These are phyloP conservation scores for Prolemur simus DNA, from an alignment of 2,113 vertebrate genomes.

Conservation along the genomic window DNA sequence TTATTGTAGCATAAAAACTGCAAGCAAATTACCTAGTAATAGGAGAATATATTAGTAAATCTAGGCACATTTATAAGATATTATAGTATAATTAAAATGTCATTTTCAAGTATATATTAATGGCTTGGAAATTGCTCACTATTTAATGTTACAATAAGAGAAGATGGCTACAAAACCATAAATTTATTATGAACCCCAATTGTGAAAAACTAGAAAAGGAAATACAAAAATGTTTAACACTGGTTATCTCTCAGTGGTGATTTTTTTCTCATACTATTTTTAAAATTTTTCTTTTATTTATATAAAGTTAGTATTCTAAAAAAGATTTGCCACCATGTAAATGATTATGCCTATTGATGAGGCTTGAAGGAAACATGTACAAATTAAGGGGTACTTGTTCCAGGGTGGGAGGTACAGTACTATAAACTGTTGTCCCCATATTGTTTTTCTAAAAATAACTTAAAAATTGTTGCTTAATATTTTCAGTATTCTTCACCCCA, in stretches of 20 bases:
- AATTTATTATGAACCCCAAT: background rate
- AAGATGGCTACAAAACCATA: constrained; percentile 3
- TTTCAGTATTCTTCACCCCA: background rate
- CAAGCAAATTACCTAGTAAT: constrained; percentile 12
- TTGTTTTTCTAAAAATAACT: constrained; percentile 2
- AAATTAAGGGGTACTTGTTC: background rate
- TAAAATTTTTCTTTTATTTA: background rate
- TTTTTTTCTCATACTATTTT: background rate
- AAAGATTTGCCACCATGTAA: background rate
- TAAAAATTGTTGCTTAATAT: background rate
- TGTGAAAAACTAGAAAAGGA: background rate
- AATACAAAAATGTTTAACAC: background rate
- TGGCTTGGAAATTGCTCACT: background rate
- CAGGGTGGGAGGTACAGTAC: background rate
- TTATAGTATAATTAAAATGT: constrained; percentile 7
- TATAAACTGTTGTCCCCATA: background rate
- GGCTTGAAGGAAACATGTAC: background rate
- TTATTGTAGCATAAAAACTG: background rate
- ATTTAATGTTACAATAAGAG: background rate
- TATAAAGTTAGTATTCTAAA: background rate
- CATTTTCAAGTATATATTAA: constrained; percentile 34
- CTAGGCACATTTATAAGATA: background rate
- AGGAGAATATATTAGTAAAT: background rate
- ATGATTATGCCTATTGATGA: background rate
- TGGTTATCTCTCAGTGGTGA: background rate